Base-by-base conservation (phyloP, 1,140 invertebrate species). In the Diprion similis region DNA sequence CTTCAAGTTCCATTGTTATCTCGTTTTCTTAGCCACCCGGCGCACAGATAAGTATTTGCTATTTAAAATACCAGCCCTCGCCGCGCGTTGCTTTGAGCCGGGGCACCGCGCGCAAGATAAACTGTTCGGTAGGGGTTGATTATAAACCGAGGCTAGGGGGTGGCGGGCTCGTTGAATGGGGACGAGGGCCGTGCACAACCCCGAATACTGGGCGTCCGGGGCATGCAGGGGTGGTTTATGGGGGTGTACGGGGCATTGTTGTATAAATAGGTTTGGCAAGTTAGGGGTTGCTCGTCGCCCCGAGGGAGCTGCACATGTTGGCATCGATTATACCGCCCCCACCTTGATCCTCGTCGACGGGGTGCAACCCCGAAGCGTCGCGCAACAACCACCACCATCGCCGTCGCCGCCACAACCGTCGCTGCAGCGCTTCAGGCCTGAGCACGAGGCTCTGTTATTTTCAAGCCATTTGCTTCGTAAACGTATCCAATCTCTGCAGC, bases 191-290 rank as follows among this genome's bases (percentile, higher is more conserved):
- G 24, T 46, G 69, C 76, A 78, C 76, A 78, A 78, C 77, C 71
- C 76, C 75, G 74, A 75, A 79, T 77, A 72, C 74, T 15, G 13
- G 46, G 76, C 77, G 73, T 77, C 79, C 81, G 79, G 83, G 80
- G 84, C 84, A 86, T 82, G 83, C 84, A 80, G 79, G 84, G 81
- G 81, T 84, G 86, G 87, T 87, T 87, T 85, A 87, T 83, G 85
- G 84, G 85, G 84, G 83, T 87, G 85, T 86, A 83, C 82, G 76
- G 78, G 76, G 84, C 82, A 88, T 88, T 88, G 87, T 88, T 88
- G 87, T 87, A 88, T 88, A 88, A 88, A 88, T 88, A 88, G 86
- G 86, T 88, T 88, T 87, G 86, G 87, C 84, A 83, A 87, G 86
- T 88, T 88, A 88, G 87, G 87, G 87, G 86, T 87, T 86, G 85